Conservation (phyloP, 2,113 vertebrate genomes). For the Loxodonta africana region DNA sequence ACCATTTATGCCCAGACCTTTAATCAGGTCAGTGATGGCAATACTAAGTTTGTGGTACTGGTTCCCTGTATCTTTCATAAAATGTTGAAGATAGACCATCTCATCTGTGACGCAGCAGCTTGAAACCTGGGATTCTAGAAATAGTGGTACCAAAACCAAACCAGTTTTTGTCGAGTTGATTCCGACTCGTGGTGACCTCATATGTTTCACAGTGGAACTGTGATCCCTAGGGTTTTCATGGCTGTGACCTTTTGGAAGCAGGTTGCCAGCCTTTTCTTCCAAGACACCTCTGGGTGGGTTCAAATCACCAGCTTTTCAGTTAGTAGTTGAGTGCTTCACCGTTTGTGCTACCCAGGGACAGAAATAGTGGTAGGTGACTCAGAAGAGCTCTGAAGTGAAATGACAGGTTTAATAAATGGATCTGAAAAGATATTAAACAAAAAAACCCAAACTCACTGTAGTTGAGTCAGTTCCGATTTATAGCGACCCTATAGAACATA, state of each 20-base stretch:
- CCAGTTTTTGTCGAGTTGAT: background rate
- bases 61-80: background rate
- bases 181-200: background rate
- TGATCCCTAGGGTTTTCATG: background rate
- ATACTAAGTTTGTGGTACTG: background rate
- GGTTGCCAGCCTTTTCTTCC: background rate
- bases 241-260: background rate
- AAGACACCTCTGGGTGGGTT: background rate
- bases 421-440: background rate
- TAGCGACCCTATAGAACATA: background rate
- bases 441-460: background rate
- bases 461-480: background rate
- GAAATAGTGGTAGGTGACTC: background rate
- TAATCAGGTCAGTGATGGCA: background rate
- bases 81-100: background rate
- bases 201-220: background rate
- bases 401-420: background rate
- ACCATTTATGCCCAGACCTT: slow-evolving; percentile 29
- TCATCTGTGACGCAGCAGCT: background rate
- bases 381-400: background rate
- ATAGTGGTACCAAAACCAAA: background rate
- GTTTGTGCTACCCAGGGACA: background rate
- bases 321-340: background rate
- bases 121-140: slow-evolving; percentile 48
- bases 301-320: background rate